These are phyloP conservation scores for Palythoa grandis DNA, from an alignment of 92 coral and sea anemone species.

Conservation along the genomic window DNA sequence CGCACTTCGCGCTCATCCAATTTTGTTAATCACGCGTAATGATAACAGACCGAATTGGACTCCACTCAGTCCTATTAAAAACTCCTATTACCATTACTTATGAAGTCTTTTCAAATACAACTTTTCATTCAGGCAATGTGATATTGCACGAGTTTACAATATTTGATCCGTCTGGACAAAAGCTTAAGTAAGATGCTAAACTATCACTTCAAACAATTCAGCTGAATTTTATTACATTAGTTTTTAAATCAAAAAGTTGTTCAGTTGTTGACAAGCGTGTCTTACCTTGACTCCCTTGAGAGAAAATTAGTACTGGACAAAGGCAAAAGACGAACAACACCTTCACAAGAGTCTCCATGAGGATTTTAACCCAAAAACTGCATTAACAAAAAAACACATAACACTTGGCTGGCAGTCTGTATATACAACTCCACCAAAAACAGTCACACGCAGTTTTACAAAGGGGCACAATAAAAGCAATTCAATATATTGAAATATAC, in stretches of 20 bases:
- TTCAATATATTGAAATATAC: too few relatives aligned
- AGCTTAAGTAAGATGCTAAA: too few relatives aligned
- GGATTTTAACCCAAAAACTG: background rate
- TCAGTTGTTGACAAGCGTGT: background rate
- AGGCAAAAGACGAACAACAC: background rate
- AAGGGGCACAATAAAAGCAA: too few relatives aligned
- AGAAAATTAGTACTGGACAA: slow-evolving; percentile 1
- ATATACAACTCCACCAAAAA: too few relatives aligned
- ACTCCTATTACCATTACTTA: background rate
- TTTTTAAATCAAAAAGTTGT: too few relatives aligned
- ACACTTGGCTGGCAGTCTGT: too few relatives aligned
- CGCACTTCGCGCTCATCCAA: too few relatives aligned
- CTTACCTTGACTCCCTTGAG: slow-evolving; percentile 40
- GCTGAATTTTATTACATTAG: background rate
- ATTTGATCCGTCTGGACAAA: background rate
- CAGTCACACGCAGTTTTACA: too few relatives aligned
- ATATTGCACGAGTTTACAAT: background rate
- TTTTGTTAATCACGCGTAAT: too few relatives aligned
- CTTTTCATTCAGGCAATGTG: background rate
- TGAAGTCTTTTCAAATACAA: background rate
- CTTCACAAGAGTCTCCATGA: background rate
- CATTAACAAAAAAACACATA: background rate
- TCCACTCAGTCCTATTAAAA: too few relatives aligned
- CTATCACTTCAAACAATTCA: too few relatives aligned
- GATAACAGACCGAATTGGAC: too few relatives aligned